Evolutionary conservation across 2,797 vertebrate genomes (phyloP).

Genomic region (Dendrocincla fuliginosa): DNA sequence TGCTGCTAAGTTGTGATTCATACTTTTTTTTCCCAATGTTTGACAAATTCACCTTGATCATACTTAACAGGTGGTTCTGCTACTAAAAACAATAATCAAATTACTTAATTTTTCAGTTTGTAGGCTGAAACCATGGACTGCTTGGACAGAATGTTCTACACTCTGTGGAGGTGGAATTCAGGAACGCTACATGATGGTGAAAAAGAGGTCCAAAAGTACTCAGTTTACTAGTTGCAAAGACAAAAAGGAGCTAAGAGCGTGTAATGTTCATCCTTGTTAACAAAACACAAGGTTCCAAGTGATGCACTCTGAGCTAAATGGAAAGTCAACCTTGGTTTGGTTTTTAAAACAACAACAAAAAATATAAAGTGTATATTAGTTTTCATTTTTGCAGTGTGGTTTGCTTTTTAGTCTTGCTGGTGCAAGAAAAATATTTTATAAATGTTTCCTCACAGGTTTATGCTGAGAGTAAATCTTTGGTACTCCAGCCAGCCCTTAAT

Average conservation of each 20-base stretch:
- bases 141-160: slow-evolving; percentile 95
- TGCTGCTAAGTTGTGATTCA: not conserved
- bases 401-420: slow-evolving; percentile 78
- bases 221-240: slow-evolving; percentile 97
- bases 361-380: slow-evolving; percentile 75
- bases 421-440: slow-evolving; percentile 77
- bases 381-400: slow-evolving; percentile 79
- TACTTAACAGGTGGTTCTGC: not conserved
- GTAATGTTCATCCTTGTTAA: slow-evolving; percentile 97
- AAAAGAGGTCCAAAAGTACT: slow-evolving; percentile 91
- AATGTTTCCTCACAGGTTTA: slow-evolving; percentile 62
- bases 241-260: slow-evolving; percentile 97
- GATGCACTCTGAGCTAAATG: slow-evolving; percentile 77
- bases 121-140: slow-evolving; percentile 95
- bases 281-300: slow-evolving; percentile 44
- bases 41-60: not conserved
- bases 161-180: slow-evolving; percentile 94
- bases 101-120: slow-evolving; percentile 78
- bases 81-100: not conserved
- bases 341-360: slow-evolving; percentile 67
- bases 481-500: slow-evolving; percentile 68
- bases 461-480: slow-evolving; percentile 49
- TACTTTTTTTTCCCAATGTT: not conserved
- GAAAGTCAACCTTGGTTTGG: slow-evolving; percentile 78
- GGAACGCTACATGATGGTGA: slow-evolving; percentile 94